These are phyloP conservation scores for Acyrthosiphon pisum DNA, from an alignment of 1,140 invertebrate species.

Conservation along the genomic window DNA sequence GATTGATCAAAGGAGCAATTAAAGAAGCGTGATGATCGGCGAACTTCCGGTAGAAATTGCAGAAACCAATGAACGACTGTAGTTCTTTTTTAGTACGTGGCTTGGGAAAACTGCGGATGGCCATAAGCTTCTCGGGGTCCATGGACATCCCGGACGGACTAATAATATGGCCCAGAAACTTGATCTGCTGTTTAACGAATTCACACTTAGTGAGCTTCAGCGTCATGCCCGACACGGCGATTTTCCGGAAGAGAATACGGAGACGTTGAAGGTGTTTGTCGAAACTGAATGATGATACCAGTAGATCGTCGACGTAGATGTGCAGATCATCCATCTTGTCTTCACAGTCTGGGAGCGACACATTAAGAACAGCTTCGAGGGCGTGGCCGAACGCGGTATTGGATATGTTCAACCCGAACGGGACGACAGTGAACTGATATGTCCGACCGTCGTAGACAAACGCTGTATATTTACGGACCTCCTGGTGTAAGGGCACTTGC, in stretches of 20 bases:
- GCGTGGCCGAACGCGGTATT: background rate
- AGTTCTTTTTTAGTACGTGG: no score
- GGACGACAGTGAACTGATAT: background rate
- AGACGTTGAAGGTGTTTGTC: background rate
- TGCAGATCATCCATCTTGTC: background rate
- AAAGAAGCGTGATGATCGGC: no score
- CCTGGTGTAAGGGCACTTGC: no score
- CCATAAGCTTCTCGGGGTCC: background rate
- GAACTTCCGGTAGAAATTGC: no score
- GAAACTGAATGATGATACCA: background rate
- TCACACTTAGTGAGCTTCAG: background rate
- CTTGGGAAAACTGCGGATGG: background rate
- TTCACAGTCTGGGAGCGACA: background rate
- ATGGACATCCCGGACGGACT: background rate
- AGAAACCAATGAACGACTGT: no score
- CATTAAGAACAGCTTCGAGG: background rate
- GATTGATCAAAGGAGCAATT: no score
- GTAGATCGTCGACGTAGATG: background rate
- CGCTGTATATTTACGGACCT: no score
- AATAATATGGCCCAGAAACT: slow-evolving; percentile 5
- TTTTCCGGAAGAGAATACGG: background rate
- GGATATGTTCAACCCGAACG: background rate
- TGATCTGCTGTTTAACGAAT: background rate
- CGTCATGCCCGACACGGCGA: background rate
- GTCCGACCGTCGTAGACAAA: background rate